These are phyloP conservation scores for Protomyctophum bolini DNA, from an alignment of 2,113 vertebrate genomes.

Conservation along the genomic window DNA sequence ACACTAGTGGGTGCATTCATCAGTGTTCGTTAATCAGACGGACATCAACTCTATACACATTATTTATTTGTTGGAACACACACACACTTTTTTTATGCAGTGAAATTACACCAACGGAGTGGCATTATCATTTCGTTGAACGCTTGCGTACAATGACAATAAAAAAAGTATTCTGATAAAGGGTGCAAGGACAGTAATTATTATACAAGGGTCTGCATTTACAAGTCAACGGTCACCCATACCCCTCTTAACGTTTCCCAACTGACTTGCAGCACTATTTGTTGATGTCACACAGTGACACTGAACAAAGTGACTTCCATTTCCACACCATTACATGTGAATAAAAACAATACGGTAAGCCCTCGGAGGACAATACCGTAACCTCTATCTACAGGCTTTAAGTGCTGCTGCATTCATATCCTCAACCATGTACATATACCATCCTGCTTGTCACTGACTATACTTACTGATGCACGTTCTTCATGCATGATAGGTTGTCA, in stretches of 20 bases:
- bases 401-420: neutral
- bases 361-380: neutral
- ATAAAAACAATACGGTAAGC: neutral
- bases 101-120: too few species aligned
- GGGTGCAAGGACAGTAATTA: slow-evolving; percentile 15
- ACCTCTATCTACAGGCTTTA: neutral
- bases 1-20: neutral
- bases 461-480: neutral
- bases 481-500: neutral
- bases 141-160: too few species aligned
- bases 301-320: neutral
- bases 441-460: neutral
- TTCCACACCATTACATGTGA: slow-evolving; percentile 16
- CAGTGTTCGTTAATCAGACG: slow-evolving; percentile 10
- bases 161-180: too few species aligned
- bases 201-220: slow-evolving; percentile 26
- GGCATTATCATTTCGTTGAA: too few species aligned
- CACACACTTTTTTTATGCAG: too few species aligned
- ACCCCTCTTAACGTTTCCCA: neutral
- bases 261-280: neutral
- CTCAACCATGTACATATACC: neutral
- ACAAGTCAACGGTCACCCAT: slow-evolving; percentile 7
- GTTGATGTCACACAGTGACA: slow-evolving; percentile 57
- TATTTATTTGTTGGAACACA: neutral
- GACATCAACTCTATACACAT: neutral